Evolutionary conservation across 2,888 invertebrate genomes (phyloP).

Genomic region (Cheilosia pagana): DNA sequence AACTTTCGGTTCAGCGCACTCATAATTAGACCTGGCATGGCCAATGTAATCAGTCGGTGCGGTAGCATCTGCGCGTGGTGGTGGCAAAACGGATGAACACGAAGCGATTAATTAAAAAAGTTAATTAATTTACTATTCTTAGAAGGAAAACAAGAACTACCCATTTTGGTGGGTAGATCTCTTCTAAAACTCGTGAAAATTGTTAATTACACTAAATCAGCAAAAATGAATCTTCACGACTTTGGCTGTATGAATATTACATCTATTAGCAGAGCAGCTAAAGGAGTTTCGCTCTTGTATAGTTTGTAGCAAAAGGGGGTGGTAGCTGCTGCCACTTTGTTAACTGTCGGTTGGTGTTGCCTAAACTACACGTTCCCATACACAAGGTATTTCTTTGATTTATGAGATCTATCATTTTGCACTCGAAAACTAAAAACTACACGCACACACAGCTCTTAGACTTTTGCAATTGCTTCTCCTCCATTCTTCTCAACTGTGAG

Average conservation of each 20-base stretch:
- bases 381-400: slow-evolving; percentile 39
- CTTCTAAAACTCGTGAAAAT: slow-evolving; percentile 55
- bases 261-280: neutral
- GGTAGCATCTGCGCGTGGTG: slow-evolving; percentile 22
- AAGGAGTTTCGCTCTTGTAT: neutral
- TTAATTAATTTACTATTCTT: slow-evolving; percentile 57
- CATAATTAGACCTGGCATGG: slow-evolving; percentile 29
- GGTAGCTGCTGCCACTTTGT: slow-evolving; percentile 47
- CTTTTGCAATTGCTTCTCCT: neutral
- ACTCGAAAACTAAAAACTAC: neutral
- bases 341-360: slow-evolving; percentile 41
- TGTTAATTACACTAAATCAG: slow-evolving; percentile 67
- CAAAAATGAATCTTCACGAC: slow-evolving; percentile 62
- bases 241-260: slow-evolving; percentile 38
- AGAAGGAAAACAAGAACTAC: slow-evolving; percentile 9
- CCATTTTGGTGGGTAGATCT: slow-evolving; percentile 20
- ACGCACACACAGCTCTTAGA: neutral
- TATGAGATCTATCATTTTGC: slow-evolving; percentile 24
- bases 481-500: neutral
- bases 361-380: neutral
- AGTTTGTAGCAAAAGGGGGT: slow-evolving; percentile 19
- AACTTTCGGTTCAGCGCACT: slow-evolving; percentile 48
- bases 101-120: slow-evolving; percentile 68
- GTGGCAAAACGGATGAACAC: slow-evolving; percentile 38
- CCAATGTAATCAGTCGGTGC: slow-evolving; percentile 2